Conservation (phyloP, 1,140 invertebrate genomes). For the Homarus americanus region DNA sequence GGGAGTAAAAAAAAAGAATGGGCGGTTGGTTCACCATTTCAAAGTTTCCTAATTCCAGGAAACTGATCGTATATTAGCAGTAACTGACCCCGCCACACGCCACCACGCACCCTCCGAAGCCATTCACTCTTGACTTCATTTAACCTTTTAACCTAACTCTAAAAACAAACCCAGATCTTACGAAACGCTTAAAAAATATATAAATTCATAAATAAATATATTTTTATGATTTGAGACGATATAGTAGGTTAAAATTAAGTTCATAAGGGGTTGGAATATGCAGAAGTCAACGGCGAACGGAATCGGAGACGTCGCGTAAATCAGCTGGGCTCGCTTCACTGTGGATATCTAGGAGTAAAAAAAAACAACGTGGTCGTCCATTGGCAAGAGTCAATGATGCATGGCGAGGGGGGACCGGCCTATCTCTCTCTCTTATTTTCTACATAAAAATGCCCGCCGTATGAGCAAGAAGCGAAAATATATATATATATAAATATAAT, state of each 20-base stretch:
- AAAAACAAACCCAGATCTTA: too few relatives aligned
- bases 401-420: slow-evolving; percentile 36
- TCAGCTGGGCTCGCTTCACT: slow-evolving; percentile 27
- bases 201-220: too few relatives aligned
- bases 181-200: too few relatives aligned
- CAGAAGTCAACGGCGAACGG: background rate
- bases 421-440: slow-evolving; percentile 35
- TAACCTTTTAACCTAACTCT: too few relatives aligned
- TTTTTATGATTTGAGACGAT: too few relatives aligned
- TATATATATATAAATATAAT: slow-evolving; percentile 27
- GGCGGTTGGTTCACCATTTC: slow-evolving; percentile 42
- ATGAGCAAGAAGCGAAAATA: slow-evolving; percentile 30
- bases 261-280: background rate
- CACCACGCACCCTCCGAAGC: slow-evolving; percentile 1
- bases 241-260: too few relatives aligned
- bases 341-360: slow-evolving; percentile 54
- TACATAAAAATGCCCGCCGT: slow-evolving; percentile 26
- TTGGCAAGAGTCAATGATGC: slow-evolving; percentile 53
- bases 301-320: slow-evolving; percentile 27
- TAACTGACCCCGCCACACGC: slow-evolving; percentile 53
- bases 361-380: slow-evolving; percentile 42
- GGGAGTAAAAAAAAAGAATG: slow-evolving; percentile 6
- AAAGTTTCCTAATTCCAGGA: slow-evolving; percentile 62
- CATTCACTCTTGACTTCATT: background rate
- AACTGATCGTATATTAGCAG: slow-evolving; percentile 59